Base-by-base conservation (phyloP, 2,113 vertebrate genomes). In the Percopsis transmontana region DNA sequence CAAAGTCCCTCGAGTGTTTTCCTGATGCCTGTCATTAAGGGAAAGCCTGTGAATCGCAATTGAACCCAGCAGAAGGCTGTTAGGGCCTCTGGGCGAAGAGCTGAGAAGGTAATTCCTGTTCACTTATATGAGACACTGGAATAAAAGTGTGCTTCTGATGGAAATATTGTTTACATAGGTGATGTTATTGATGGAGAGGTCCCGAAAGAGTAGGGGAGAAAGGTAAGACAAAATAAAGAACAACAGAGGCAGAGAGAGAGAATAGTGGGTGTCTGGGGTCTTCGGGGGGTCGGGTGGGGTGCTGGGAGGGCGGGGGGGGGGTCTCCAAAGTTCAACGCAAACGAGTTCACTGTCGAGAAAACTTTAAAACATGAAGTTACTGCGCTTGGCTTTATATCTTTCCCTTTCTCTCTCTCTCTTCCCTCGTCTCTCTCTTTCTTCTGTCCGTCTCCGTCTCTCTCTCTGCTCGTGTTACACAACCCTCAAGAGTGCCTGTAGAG, bases 401-500 rank as follows among this genome's bases (percentile, higher is more conserved):
- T 14, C 16, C 48, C 21, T 61, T 23, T 47, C 7, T 60, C 41
- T 21, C 2, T 18, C 57, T 38, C 50, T 20, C 50, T 23, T 8
- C 14, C 21, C 15, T 16, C 24, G 42, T n/a, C 15, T 12, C 0
- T 15, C n/a, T 7, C 18, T 24, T 27, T 5, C 19, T 45, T 21
- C 66, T 57, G 5, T 20, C 39, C 39, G 52, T 53, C 52, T 18
- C 16, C 45, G 15, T 53, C 14, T 50, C 13, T 67, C 51, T 68
- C 18, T 67, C 40, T 56, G 56, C 87, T 91, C 89, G 72, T 84
- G 82, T 92, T 91, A 90, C 90, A 90, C 86, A 91, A 88, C 65
- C 72, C 83, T 88, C 85, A 84, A 88, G 88, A 89, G 85, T 80
- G 80, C 80, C 71, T 80, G 70, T 65, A 84, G 62, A 80, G 79